Evolutionary conservation across 2,888 invertebrate species (phyloP), one percentile per base, ranked within the genome.

Genomic region (Mythimna albipuncta): DNA sequence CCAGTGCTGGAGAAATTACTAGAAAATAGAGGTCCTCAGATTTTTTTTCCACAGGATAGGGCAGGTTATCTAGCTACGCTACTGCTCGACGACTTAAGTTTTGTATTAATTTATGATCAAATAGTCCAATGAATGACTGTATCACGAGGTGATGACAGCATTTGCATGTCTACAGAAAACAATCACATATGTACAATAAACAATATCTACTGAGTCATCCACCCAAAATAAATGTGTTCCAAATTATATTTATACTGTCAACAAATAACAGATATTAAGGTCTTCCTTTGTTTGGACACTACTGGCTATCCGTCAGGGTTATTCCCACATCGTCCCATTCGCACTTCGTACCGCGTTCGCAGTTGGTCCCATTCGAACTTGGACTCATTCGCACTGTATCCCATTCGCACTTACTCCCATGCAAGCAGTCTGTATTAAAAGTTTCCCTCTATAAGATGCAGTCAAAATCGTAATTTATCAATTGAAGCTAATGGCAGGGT

Each of bases 401-500:
- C 26, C 26, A 26, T 26, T 26, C 26, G 26, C 26, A 26, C 26
- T 26, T 26, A 26, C 1, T 26, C 26, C 26, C 26, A 26, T 26
- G 26, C 26, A 26, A 26, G 26, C 26, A 26, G 50, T 55, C 50
- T 62, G n/a, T 58, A 64, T 73, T 73, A 74, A 79, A 71, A 68
- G 67, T 38, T 50, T 69, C 44, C 64, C 62, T 67, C 62, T 61
- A 59, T 47, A 81, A 73, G 67, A 64, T 38, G 57, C 61, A 70
- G 66, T 75, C 73, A 71, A 72, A 78, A 78, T 69, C 70, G 72
- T 84, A 83, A 85, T 84, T 79, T 75, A 67, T 75, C 86, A 82
- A 89, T 87, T 87, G 82, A 88, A 73, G 69, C 75, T 78, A 79
- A 82, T 82, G 75, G 79, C 75, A 75, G 77, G 82, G 80, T 71